phyloP scores from a whole-genome alignment of 2,113 vertebrate genomes.

The Octodon degus region DNA sequence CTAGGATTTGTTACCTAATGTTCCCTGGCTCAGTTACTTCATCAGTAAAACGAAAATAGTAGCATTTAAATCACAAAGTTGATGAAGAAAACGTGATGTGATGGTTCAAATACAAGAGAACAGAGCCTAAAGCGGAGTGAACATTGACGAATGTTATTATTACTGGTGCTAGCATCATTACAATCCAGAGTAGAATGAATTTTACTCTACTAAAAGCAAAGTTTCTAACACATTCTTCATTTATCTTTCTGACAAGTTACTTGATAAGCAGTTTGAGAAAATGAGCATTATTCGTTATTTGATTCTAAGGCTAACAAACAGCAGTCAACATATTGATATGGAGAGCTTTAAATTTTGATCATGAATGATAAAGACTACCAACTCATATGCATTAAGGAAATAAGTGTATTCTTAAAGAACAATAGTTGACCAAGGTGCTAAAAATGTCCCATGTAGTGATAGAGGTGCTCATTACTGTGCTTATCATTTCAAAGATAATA shows the following conservation, averaged over 20 bases:
- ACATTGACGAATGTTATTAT: neutral
- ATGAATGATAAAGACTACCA: neutral
- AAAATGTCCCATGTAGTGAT: neutral
- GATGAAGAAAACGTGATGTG: neutral
- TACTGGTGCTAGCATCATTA: neutral
- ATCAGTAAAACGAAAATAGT: neutral
- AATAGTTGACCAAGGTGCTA: neutral
- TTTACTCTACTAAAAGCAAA: neutral
- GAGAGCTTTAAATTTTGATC: neutral
- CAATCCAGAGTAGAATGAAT: neutral
- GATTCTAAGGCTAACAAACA: neutral
- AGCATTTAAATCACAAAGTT: neutral
- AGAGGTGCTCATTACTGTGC: neutral
- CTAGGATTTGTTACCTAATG: neutral
- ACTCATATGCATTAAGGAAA: neutral
- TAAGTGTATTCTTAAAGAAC: neutral
- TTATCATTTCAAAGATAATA: neutral
- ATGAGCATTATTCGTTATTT: neutral
- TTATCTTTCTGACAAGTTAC: neutral
- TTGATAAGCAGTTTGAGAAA: neutral
- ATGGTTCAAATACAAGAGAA: neutral
- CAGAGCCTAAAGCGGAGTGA: neutral
- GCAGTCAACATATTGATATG: neutral
- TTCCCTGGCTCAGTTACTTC: neutral
- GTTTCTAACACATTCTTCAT: neutral